Conservation (phyloP, 2,113 vertebrate species). For the Tautogolabrus adspersus region DNA sequence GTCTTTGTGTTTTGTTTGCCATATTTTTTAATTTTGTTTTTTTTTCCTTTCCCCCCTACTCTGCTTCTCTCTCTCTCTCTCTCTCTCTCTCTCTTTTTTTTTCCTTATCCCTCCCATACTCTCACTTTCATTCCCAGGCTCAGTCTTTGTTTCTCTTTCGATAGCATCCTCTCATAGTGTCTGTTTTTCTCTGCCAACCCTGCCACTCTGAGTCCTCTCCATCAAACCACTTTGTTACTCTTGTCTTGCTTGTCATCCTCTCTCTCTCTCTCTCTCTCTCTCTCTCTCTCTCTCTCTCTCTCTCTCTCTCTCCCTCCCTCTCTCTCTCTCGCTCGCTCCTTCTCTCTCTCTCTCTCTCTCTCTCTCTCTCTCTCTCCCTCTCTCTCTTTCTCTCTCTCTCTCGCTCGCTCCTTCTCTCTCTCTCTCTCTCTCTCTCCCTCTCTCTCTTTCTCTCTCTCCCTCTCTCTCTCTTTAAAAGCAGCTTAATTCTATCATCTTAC, state of each 20-base stretch:
- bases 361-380: no score
- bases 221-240: constrained; percentile 57
- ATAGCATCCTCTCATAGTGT: constrained; percentile 32
- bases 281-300: not conserved
- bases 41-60: not conserved
- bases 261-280: constrained; percentile 20
- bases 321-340: constrained; percentile 11
- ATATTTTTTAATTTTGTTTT: constrained; percentile 34
- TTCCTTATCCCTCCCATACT: constrained; percentile 35
- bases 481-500: constrained; percentile 83
- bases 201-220: constrained; percentile 22
- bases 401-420: not conserved
- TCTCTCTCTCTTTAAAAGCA: constrained; percentile 72
- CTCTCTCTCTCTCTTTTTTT: constrained; percentile 4
- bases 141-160: constrained; percentile 40
- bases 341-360: constrained; percentile 41
- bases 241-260: constrained; percentile 48
- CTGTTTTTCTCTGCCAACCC: constrained; percentile 34
- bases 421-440: not conserved
- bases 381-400: constrained; percentile 16
- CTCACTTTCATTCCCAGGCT: constrained; percentile 25
- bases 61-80: constrained; percentile 9
- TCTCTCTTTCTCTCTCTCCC: constrained; percentile 13
- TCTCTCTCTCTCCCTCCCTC: not conserved
- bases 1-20: constrained; percentile 50